Base-by-base conservation (phyloP, 2,113 vertebrate genomes). In the Trichechus manatus region DNA sequence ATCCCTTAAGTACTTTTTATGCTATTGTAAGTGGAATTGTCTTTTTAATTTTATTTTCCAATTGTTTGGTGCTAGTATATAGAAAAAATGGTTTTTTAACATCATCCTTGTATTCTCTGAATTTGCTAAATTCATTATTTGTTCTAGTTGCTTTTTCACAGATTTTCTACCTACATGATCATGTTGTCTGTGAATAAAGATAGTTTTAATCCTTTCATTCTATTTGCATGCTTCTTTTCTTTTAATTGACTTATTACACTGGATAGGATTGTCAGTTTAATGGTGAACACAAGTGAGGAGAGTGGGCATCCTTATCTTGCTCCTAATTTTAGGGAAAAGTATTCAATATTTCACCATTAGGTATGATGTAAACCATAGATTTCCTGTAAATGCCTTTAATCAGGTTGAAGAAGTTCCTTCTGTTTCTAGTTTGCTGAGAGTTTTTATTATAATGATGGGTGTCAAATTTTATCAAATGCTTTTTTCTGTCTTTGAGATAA, bases 21-120 rank as follows among this genome's bases (percentile, higher is more conserved):
- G 23, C 31, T 83, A 70, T 56, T 77, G 5, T 75, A 50, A 59
- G 7, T 70, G 2, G 22, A 86, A 90, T 4, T 78, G 19, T 82
- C 47, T 63, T 33, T 59, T 93, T 29, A 91, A 93, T 53, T 87
- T 77, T 50, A 80, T 95, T 90, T 89, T 70, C 63, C 70, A 80
- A 64, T 56, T 56, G 3, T 80, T 74, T 81, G 29, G 36, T 91
- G 5, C 50, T 23, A 61, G 42, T 29, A 80, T 75, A n/a, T 8
- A 61, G 33, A 33, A 47, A 83, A 78, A 78, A 6, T 3, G 50
- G 33, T 72, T 39, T 87, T 66, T 93, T 85, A 10, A 59, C 39
- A 39, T 39, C 39, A 39, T 39, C 39, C 39, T 75, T 44, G 4
- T 53, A 70, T n/a, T 33, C 42, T 70, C 75, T 87, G 39, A 82